Conservation (phyloP, 2,797 vertebrate species). For the Masticophis lateralis region DNA sequence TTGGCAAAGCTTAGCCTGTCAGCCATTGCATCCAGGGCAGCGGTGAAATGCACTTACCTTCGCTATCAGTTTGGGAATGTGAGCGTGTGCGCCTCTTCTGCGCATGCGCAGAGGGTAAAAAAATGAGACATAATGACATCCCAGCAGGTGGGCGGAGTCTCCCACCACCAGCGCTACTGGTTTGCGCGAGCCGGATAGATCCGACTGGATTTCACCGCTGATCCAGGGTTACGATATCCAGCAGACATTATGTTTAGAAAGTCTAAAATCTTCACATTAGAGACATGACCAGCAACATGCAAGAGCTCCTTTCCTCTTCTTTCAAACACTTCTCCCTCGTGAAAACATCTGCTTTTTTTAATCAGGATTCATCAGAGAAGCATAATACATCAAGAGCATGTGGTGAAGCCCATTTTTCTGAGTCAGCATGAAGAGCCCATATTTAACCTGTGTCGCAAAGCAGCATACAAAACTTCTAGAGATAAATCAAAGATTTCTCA, state of each 20-base stretch:
- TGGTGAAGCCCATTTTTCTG: conserved; percentile 30
- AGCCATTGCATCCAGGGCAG: accelerated
- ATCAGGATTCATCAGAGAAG: conserved; percentile 42
- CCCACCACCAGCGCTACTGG: too few relatives aligned
- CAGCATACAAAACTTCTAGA: conserved; percentile 28
- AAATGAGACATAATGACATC: too few relatives aligned
- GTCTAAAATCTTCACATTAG: conserved; percentile 50
- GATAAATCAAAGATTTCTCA: conserved; percentile 9
- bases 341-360: conserved; percentile 3
- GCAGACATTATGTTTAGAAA: conserved; percentile 50
- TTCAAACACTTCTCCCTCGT: conserved; percentile 43
- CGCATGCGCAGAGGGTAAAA: too few relatives aligned
- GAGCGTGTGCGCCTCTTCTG: too few relatives aligned
- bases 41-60: too few relatives aligned
- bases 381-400: conserved; percentile 37
- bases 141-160: too few relatives aligned
- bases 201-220: too few relatives aligned
- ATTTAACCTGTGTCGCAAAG: conserved; percentile 29
- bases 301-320: conserved; percentile 40
- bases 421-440: neutral
- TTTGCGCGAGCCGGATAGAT: too few relatives aligned
- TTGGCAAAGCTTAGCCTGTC: neutral
- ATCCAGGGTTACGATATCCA: neutral
- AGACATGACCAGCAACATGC: conserved; percentile 57
- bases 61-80: too few relatives aligned